Evolutionary conservation across 1,140 invertebrate species (phyloP), one percentile per base, ranked within the genome.

Genomic region (Chironomus striatipennis): DNA sequence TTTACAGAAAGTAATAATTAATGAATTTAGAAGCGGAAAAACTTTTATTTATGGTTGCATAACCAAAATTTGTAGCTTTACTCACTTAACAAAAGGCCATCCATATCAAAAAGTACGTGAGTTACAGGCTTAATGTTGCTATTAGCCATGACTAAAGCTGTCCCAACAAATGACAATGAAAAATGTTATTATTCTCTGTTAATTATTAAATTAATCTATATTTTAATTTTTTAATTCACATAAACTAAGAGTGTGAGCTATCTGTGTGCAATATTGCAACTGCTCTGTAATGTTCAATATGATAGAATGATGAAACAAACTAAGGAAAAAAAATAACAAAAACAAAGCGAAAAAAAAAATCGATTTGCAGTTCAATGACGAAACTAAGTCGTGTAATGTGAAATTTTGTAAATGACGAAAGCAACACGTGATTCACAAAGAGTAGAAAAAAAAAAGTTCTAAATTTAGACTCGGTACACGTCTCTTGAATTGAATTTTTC

Each of bases 81-180:
- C 83, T 88, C 85, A 92, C 91, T 89, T 76, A 94, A 85, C 73
- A 93, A 81, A 73, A 93, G 82, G 73, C 92, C 92, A 80, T 94
- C 92, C 89, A 94, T 89, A 80, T 94, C 92, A 79, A 94, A 94
- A 77, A 94, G 91, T 76, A 91, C 91, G 79, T 94, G 92, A 12
- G 91, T 92, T 43, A 93, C 90, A 20, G 65, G 65, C 65, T 18
- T 70, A 70, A 70, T 70, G 18, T 70, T 70, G 1, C 2, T 70
- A 9, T 70, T 17, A 8, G 65, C 17, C 65, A 70, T 70, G 17
- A 20, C n/a, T 57, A 57, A 15, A 12, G n/a, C 12, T 57, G 47
- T 12, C 12, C 5, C n/a, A n/a, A 57, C 2, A 3, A 57, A 57
- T 57, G 47, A 12, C 47, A 57, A 57, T n/a, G 47, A 57, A 12